phyloP scores from a whole-genome alignment of 2,888 invertebrate species.

The Stenodera caucasica region DNA sequence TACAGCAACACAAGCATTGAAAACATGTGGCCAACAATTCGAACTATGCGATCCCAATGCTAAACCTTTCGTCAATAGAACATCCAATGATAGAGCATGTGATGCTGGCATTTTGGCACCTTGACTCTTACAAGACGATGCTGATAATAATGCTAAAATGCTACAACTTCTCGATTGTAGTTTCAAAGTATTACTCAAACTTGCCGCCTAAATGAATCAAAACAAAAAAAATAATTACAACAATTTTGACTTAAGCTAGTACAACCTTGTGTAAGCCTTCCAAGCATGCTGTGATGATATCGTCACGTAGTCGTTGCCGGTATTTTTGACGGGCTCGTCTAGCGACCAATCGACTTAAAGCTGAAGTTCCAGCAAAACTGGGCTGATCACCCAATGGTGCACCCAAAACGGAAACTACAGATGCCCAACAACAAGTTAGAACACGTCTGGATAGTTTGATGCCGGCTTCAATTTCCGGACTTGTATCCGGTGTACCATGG shows the following conservation, averaged over 20 bases:
- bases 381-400: constrained; percentile 67
- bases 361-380: constrained; percentile 53
- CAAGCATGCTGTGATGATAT: constrained; percentile 79
- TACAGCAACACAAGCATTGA: constrained; percentile 91
- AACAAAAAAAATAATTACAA: too few species aligned
- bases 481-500: constrained; percentile 65
- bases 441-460: constrained; percentile 76
- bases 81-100: constrained; percentile 90
- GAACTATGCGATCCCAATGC: constrained; percentile 91
- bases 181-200: constrained; percentile 84
- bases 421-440: constrained; percentile 89
- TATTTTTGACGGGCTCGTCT: constrained; percentile 59
- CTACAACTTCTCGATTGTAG: constrained; percentile 90
- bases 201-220: constrained; percentile 67
- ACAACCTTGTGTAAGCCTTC: constrained; percentile 84
- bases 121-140: constrained; percentile 84
- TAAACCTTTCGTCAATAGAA: constrained; percentile 73
- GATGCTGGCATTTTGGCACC: constrained; percentile 81
- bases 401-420: constrained; percentile 85
- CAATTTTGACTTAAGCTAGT: too few species aligned
- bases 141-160: constrained; percentile 82
- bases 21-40: constrained; percentile 95
- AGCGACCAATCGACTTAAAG: constrained; percentile 62
- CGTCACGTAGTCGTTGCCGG: constrained; percentile 70
- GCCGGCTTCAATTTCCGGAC: constrained; percentile 77